Evolutionary conservation across 2,113 vertebrate species (phyloP).

Genomic region (Mormyrus iriodes): DNA sequence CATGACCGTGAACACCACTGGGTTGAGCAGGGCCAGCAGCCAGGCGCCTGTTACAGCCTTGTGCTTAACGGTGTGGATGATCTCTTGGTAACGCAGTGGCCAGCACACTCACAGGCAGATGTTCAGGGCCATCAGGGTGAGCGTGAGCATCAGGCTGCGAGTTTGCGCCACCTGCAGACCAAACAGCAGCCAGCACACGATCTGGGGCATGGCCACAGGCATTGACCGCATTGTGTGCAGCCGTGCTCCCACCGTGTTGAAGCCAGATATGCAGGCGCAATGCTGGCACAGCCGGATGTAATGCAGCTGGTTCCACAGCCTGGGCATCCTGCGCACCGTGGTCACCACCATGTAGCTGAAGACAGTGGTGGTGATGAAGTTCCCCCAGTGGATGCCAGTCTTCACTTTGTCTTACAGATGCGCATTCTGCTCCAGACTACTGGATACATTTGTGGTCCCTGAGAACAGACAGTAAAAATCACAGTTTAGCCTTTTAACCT

Average conservation of each 20-base stretch:
- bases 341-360: conserved; percentile 39
- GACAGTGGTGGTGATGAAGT: conserved; percentile 43
- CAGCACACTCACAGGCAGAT: conserved; percentile 43
- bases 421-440: conserved; percentile 18
- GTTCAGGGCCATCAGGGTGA: conserved; percentile 54
- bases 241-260: conserved; percentile 39
- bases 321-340: conserved; percentile 29
- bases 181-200: conserved; percentile 49
- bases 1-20: conserved; percentile 36
- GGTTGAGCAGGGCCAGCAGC: conserved; percentile 40
- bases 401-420: conserved; percentile 38
- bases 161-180: conserved; percentile 44
- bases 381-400: conserved; percentile 32
- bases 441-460: conserved; percentile 41
- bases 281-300: conserved; percentile 51
- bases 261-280: conserved; percentile 43
- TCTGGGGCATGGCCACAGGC: conserved; percentile 23
- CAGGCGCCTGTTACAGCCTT: conserved; percentile 30
- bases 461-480: not conserved
- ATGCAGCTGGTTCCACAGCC: conserved; percentile 35
- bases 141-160: conserved; percentile 49
- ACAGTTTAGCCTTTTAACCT: not conserved
- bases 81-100: conserved; percentile 37
- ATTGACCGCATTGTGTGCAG: conserved; percentile 38
- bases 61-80: conserved; percentile 21